A percentile compares a stretch with the other conserved stretches of the same genome.
phyloP scores from a whole-genome alignment of 1,140 invertebrate species.

The Saccostrea glomerata region DNA sequence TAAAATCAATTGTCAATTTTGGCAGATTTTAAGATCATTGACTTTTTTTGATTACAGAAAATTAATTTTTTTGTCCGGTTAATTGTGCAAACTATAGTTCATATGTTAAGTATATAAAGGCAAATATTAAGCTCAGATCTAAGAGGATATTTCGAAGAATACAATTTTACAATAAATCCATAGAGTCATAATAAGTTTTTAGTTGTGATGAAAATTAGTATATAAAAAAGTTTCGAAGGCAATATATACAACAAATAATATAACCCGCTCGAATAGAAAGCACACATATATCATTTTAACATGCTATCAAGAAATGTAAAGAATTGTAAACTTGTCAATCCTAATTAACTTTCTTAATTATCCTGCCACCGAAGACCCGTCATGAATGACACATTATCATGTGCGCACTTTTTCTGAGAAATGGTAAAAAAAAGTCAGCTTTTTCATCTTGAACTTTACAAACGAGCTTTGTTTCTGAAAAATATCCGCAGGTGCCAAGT shows the following conservation, averaged over 20 bases:
- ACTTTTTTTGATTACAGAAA: background rate
- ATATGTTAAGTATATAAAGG: background rate
- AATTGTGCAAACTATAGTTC: background rate
- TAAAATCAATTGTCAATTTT: background rate
- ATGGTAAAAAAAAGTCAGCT: background rate
- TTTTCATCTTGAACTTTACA: conserved; percentile 15
- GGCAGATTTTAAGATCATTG: background rate
- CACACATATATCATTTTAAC: background rate
- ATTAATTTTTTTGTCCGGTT: background rate
- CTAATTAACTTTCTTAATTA: conserved; percentile 20
- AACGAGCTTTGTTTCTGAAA: background rate
- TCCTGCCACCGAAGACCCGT: background rate
- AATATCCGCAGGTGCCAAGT: background rate
- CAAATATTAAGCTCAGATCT: no score
- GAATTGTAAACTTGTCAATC: conserved; percentile 21
- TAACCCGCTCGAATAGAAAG: background rate
- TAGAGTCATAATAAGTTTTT: no score
- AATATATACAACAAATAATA: background rate
- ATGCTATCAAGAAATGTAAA: conserved; percentile 24
- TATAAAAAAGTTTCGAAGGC: background rate
- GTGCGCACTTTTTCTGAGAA: background rate
- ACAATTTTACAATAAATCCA: no score
- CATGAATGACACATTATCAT: background rate
- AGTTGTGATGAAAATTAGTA: background rate
- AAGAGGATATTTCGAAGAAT: no score